Base-by-base conservation (phyloP, 2,113 vertebrate genomes). In the Acrocephalus arundinaceus region DNA sequence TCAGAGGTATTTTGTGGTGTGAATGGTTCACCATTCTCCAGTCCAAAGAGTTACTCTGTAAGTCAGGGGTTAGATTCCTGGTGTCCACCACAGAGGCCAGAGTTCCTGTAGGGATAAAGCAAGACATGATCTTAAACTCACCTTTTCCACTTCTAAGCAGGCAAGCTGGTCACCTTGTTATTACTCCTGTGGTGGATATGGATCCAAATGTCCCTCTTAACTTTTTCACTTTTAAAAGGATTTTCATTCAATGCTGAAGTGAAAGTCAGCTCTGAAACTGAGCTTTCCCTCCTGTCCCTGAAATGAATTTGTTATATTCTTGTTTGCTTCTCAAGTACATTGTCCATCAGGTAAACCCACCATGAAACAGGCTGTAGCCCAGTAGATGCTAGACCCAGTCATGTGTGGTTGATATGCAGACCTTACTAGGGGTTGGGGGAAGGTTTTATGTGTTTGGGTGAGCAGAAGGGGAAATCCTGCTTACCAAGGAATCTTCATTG, bases 401-500 rank as follows among this genome's bases (percentile, higher is more conserved):
- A 6, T 1, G 6, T 2, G 3, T 1, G 0, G 33, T 79, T 76
- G 49, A 39, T 51, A 33, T 7, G 30, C 49, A 81, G 49, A 55
- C 45, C 33, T 93, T 31, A 11, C 18, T 28, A 33, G n/a, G 0
- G 0, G 12, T 81, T 16, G 57, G 16, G 39, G 35, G 71, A 63
- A 72, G 37, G 25, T 46, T 85, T 87, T 63, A 11, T n/a, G 23
- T 71, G 10, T 82, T 71, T 75, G 30, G 19, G 6, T 21, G 21
- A 85, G 39, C 25, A 76, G 43, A 63, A 61, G 15, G 5, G 24
- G 49, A 61, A 83, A 48, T 57, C 9, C 4, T 37, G 28, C 70
- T 52, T 63, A 10, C 58, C 8, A 11, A 82, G 43, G 11, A 72
- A 21, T 76, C 57, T 88, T 83, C 39, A 24, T 72, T 51, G 90